Conservation (phyloP, 2,797 vertebrate genomes). For the Pantherophis vulpinus region DNA sequence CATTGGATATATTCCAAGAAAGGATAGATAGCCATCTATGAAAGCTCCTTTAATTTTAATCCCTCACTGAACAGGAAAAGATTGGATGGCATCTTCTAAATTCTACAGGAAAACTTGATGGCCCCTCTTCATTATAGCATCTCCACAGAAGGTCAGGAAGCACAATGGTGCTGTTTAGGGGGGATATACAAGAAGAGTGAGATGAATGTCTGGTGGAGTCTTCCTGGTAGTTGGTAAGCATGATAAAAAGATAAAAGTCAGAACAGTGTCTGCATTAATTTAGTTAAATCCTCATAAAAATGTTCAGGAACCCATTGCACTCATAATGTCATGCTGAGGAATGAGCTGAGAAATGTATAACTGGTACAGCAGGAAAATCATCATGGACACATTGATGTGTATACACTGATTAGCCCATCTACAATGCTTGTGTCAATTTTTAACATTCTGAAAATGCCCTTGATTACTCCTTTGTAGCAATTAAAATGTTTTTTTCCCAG, state of each 20-base stretch:
- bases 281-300: background rate
- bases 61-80: background rate
- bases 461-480: background rate
- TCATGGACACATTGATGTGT: background rate
- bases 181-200: background rate
- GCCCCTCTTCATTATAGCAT: background rate
- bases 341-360: background rate
- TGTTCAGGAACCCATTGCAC: background rate
- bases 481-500: slow-evolving; percentile 9
- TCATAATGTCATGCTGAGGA: background rate
- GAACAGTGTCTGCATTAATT: background rate
- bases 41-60: background rate
- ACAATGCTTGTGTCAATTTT: background rate
- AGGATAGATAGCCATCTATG: background rate
- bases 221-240: background rate
- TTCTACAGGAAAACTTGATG: background rate
- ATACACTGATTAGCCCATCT: background rate
- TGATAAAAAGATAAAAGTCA: background rate
- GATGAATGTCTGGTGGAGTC: background rate
- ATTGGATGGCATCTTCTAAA: background rate
- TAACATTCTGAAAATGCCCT: background rate
- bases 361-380: background rate
- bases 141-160: background rate
- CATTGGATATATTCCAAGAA: background rate
- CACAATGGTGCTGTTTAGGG: background rate